These are phyloP conservation scores for Drusus annulatus DNA, from an alignment of 1,140 invertebrate genomes.

Conservation along the genomic window DNA sequence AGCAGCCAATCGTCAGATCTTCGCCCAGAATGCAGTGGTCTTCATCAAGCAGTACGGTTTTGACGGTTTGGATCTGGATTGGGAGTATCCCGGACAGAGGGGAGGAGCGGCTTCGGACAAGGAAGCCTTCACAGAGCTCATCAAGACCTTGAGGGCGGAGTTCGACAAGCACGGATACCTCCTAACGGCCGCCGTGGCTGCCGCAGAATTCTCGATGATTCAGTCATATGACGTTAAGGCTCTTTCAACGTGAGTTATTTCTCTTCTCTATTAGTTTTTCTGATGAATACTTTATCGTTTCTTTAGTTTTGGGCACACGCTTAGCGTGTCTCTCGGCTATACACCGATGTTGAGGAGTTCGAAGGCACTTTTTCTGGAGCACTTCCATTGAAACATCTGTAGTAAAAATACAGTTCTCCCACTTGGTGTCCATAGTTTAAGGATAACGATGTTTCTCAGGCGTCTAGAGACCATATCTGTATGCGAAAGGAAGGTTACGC, in stretches of 20 bases:
- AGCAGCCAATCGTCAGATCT: slow-evolving; percentile 68
- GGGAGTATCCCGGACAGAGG: slow-evolving; percentile 83
- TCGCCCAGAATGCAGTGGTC: slow-evolving; percentile 73
- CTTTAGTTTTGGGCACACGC: too few relatives aligned
- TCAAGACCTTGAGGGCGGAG: slow-evolving; percentile 73
- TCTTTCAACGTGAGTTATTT: slow-evolving; percentile 62
- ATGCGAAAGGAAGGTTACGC: too few relatives aligned
- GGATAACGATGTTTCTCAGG: too few relatives aligned
- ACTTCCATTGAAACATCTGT: too few relatives aligned
- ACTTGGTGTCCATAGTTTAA: too few relatives aligned
- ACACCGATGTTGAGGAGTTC: too few relatives aligned
- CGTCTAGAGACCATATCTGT: too few relatives aligned
- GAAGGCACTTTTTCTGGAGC: too few relatives aligned
- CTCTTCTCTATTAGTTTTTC: too few relatives aligned
- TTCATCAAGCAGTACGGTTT: slow-evolving; percentile 78
- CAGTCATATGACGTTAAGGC: slow-evolving; percentile 75
- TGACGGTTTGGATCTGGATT: slow-evolving; percentile 87
- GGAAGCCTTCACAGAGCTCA: slow-evolving; percentile 69
- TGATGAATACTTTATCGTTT: too few relatives aligned
- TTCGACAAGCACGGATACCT: slow-evolving; percentile 72
- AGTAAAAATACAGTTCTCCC: too few relatives aligned
- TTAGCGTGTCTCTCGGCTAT: too few relatives aligned
- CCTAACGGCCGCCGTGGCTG: slow-evolving; percentile 77
- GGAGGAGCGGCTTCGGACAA: slow-evolving; percentile 73
- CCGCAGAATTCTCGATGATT: slow-evolving; percentile 70